Conservation (phyloP, 2,797 vertebrate genomes). For the Orestias chungarensis region DNA sequence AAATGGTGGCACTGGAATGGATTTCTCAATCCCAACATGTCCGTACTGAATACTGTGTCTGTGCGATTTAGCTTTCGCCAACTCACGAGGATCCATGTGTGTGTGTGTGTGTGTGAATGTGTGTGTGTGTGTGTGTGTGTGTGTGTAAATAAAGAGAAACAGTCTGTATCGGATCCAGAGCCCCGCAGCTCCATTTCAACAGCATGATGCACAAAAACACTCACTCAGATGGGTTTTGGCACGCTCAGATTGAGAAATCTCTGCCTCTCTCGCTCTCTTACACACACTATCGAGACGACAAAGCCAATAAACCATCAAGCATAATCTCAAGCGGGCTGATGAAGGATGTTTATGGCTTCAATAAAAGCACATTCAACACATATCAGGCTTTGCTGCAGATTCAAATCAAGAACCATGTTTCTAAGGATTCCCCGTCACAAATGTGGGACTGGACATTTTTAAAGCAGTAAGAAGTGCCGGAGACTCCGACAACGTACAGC, state of each 20-base stretch:
- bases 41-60: slow-evolving; percentile 39
- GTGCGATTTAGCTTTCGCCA: slow-evolving; percentile 40
- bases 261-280: neutral
- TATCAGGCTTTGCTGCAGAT: slow-evolving; percentile 11
- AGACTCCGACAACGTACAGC: too few species aligned
- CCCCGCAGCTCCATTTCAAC: slow-evolving; percentile 52
- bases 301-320: slow-evolving; percentile 21
- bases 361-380: slow-evolving; percentile 7
- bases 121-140: slow-evolving; percentile 9
- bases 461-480: neutral
- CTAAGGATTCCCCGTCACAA: slow-evolving; percentile 19
- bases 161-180: slow-evolving; percentile 47
- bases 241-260: slow-evolving; percentile 34
- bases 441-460: neutral
- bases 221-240: slow-evolving; percentile 42
- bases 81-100: slow-evolving; percentile 15
- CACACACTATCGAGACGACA: slow-evolving; percentile 13
- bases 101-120: neutral
- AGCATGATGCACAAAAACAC: slow-evolving; percentile 38
- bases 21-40: slow-evolving; percentile 62
- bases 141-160: slow-evolving; percentile 40
- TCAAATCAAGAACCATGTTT: slow-evolving; percentile 34
- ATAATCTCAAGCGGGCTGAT: slow-evolving; percentile 16
- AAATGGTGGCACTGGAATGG: slow-evolving; percentile 14
- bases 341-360: slow-evolving; percentile 34